phyloP scores from a whole-genome alignment of 35 echinoderm and acorn worm species.

The Nesometra sesokonis region DNA sequence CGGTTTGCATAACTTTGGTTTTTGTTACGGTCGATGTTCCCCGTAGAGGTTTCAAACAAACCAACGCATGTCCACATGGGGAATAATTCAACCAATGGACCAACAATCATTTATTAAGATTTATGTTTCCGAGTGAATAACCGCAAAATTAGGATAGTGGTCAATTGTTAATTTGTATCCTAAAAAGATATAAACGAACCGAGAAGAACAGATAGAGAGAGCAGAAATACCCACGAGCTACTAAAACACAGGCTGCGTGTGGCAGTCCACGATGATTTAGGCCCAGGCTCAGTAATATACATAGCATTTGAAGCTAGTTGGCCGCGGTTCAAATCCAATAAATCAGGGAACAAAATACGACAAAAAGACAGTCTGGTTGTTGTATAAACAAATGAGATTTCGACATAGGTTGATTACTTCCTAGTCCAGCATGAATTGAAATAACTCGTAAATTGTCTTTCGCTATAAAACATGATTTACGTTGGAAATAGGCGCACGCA shows the following conservation, averaged over 20 bases:
- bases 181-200: too few species aligned
- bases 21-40: too few species aligned
- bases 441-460: background rate
- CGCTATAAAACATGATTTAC: background rate
- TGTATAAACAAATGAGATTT: background rate
- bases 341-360: background rate
- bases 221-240: too few species aligned
- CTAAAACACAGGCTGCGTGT: background rate
- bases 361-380: background rate
- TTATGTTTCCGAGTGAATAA: too few species aligned
- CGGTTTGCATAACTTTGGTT: too few species aligned
- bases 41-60: too few species aligned
- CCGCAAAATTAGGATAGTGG: too few species aligned
- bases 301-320: background rate
- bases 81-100: too few species aligned
- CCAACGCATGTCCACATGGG: too few species aligned
- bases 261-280: background rate
- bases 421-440: background rate
- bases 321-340: background rate
- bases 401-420: background rate
- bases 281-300: background rate
- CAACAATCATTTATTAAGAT: too few species aligned
- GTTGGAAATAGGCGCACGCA: background rate
- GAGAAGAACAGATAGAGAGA: too few species aligned
- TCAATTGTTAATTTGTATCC: too few species aligned